phyloP scores from a whole-genome alignment of 1,140 invertebrate genomes.

The Leptinotarsa undecemlineata region DNA sequence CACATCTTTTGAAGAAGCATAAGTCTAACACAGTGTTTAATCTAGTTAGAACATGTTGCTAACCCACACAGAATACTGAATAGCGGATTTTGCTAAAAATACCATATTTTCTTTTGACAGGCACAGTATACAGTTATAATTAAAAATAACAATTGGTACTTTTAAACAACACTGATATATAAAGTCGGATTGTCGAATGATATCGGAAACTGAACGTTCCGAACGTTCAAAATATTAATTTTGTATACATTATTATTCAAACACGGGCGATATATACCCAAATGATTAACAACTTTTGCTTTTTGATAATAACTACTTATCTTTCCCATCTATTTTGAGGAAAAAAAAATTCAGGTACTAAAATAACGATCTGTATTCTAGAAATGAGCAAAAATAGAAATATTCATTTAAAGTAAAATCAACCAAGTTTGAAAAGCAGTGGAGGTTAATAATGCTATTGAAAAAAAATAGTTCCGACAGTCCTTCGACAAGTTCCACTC shows the following conservation, averaged over 20 bases:
- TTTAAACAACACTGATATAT: constrained; percentile 49
- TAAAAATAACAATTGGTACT: constrained; percentile 52
- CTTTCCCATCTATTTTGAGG: too few species aligned
- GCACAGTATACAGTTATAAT: constrained; percentile 51
- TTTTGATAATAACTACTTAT: too few species aligned
- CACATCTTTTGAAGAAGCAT: constrained; percentile 16
- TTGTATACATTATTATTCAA: too few species aligned
- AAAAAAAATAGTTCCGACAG: neutral
- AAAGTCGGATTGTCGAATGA: neutral
- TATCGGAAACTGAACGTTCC: neutral
- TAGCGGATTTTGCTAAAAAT: constrained; percentile 45
- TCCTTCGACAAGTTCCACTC: neutral
- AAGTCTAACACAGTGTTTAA: constrained; percentile 22
- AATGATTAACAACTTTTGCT: too few species aligned
- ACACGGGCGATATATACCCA: too few species aligned
- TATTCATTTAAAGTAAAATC: neutral
- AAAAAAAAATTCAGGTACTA: too few species aligned
- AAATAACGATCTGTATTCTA: too few species aligned
- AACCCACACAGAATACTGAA: constrained; percentile 49
- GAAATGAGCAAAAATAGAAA: too few species aligned
- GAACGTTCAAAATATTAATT: too few species aligned
- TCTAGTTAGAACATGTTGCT: constrained; percentile 29
- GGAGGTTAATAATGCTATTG: too few species aligned
- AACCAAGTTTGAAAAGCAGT: too few species aligned
- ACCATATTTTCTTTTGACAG: constrained; percentile 46